These are phyloP conservation scores for Ephestia elutella DNA, from an alignment of 1,140 invertebrate genomes.

Conservation along the genomic window DNA sequence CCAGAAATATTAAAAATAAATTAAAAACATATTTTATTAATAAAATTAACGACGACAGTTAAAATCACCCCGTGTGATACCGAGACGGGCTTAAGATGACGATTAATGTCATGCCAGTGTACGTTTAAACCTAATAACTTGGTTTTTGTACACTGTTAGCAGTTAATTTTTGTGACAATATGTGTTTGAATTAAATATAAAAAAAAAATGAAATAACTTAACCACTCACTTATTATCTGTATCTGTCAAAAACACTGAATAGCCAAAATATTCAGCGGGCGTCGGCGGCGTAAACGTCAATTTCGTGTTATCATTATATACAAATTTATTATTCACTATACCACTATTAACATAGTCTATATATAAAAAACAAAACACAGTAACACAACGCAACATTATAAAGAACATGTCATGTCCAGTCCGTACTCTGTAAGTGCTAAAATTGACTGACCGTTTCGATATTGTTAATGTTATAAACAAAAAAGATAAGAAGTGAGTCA, in stretches of 20 bases:
- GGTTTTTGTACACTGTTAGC: no score
- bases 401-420: not conserved
- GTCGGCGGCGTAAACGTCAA: constrained; percentile 30
- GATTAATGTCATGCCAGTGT: no score
- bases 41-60: no score
- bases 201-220: no score
- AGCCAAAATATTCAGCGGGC: constrained; percentile 42
- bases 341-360: not conserved
- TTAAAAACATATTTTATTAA: no score
- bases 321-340: constrained; percentile 15
- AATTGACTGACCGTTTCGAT: no score
- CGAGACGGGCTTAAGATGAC: no score
- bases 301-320: constrained; percentile 40
- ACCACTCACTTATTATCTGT: not conserved
- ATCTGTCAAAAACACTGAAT: constrained; percentile 27
- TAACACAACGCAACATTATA: not conserved
- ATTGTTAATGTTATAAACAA: no score
- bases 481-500: no score
- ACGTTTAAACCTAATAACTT: no score
- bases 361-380: not conserved
- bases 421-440: not conserved
- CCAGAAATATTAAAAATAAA: no score
- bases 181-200: not conserved
- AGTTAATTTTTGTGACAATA: constrained; percentile 8
- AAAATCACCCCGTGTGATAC: no score